These are phyloP conservation scores for Cephus runcator DNA, from an alignment of 2,888 invertebrate species.

Conservation along the genomic window DNA sequence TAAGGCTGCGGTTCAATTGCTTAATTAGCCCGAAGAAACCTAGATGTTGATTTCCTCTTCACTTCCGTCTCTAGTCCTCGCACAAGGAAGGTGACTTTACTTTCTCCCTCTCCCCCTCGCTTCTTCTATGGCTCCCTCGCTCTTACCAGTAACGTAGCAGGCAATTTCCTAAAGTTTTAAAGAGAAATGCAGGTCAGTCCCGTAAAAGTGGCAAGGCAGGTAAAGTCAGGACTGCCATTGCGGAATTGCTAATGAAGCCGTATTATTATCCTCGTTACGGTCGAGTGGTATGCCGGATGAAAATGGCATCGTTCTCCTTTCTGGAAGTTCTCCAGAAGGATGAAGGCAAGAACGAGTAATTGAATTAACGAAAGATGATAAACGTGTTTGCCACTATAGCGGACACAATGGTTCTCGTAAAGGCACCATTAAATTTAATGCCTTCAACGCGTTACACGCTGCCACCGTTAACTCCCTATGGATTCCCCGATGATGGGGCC, in stretches of 20 bases:
- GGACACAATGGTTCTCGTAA: slow-evolving; percentile 9
- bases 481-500: not conserved
- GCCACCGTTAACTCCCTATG: not conserved
- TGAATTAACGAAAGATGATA: slow-evolving; percentile 9
- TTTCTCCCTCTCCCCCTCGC: slow-evolving; percentile 14
- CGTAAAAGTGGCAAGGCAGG: not conserved
- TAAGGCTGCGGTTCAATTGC: not conserved
- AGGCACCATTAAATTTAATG: slow-evolving; percentile 41
- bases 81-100: not conserved
- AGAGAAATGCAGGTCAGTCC: not conserved
- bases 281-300: not conserved
- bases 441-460: slow-evolving; percentile 31
- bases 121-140: slow-evolving; percentile 23
- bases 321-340: not conserved
- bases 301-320: not conserved
- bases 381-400: not conserved
- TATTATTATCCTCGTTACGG: slow-evolving; percentile 2
- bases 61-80: not conserved
- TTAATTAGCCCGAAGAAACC: not conserved
- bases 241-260: slow-evolving; percentile 3
- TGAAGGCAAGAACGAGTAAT: not conserved
- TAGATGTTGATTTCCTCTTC: not conserved
- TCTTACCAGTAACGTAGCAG: slow-evolving; percentile 27
- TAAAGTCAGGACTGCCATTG: not conserved
- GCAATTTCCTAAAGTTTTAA: not conserved